Evolutionary conservation across 2,888 invertebrate genomes (phyloP), one percentile per base, ranked within the genome.

Genomic region (Eulithis testata): DNA sequence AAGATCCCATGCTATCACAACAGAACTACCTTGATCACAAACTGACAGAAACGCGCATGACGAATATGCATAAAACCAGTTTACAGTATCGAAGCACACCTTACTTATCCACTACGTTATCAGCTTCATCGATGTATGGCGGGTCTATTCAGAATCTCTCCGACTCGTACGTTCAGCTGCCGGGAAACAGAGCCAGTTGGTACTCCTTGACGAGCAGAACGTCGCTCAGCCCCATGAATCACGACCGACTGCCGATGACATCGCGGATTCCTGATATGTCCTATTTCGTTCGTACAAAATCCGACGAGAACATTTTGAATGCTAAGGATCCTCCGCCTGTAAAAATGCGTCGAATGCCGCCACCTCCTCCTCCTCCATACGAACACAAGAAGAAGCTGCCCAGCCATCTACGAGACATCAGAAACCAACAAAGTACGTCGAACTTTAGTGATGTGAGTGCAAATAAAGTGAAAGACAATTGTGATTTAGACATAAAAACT

Each of bases 1-100:
- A 97, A 88, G 98, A 98, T 87, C 97, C 98, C 9, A 96, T 97
- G 0, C 95, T 98, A 53, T 97, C 97, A 71, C 97, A 97, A 82
- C 98, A 98, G 85, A 98, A 98, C 83, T 98, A 98, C 87, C 94
- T 97, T 74, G 98, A 98, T 80, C 97, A 97, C 59, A 98, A 98
- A 84, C 95, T 97, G 78, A 96, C 97, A 0, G 96, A 96, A 47
- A 91, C 96, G 11, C 94, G 95, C 40, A 85, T 94, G 12, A 87
- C 93, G 27, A 95, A 94, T 75, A 91, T 95, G 74, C 94, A 95
- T 79, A 96, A 96, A 84, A 95, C 94, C 65, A 95, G 96, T 63
- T 94, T 96, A 56, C 95, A 97, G 76, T 97, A 97, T 81, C 94
- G 97, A 71, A 97, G 97, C 76, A 96, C 97, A 0, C 97, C 97